Conservation (phyloP, 2,113 vertebrate species). For the Gambusia affinis region DNA sequence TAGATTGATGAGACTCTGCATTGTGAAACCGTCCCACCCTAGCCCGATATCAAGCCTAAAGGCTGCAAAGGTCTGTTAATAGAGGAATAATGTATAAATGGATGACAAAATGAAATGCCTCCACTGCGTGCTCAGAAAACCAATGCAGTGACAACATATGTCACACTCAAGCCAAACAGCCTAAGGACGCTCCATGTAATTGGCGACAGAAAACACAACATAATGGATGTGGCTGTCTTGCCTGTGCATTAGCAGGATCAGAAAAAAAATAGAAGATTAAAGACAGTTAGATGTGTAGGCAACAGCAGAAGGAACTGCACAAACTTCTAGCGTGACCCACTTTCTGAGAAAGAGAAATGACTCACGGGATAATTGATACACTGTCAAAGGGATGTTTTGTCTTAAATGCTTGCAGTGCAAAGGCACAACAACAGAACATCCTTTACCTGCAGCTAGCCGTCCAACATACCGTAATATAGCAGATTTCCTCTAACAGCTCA, state of each 20-base stretch:
- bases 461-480: constrained; percentile 62
- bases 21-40: constrained; percentile 40
- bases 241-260: constrained; percentile 22
- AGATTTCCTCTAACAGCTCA: constrained; percentile 59
- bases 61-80: constrained; percentile 49
- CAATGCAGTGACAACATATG: constrained; percentile 39
- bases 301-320: constrained; percentile 14
- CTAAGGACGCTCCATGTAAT: constrained; percentile 32
- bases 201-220: constrained; percentile 34
- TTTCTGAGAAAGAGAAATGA: constrained; percentile 33
- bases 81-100: constrained; percentile 52
- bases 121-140: constrained; percentile 24
- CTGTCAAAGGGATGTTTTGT: constrained; percentile 19
- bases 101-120: constrained; percentile 59
- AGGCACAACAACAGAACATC: constrained; percentile 27
- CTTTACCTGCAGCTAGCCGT: constrained; percentile 61
- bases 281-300: neutral
- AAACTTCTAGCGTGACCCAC: constrained; percentile 11
- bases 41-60: constrained; percentile 35
- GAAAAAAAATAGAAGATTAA: constrained; percentile 11
- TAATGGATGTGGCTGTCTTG: constrained; percentile 24
- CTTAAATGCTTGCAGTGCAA: neutral
- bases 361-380: constrained; percentile 24
- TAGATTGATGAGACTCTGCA: constrained; percentile 70
- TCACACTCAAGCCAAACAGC: constrained; percentile 54